These are phyloP conservation scores for Schizopygopsis pylzovi DNA, from an alignment of 2,797 vertebrate genomes.

Conservation along the genomic window DNA sequence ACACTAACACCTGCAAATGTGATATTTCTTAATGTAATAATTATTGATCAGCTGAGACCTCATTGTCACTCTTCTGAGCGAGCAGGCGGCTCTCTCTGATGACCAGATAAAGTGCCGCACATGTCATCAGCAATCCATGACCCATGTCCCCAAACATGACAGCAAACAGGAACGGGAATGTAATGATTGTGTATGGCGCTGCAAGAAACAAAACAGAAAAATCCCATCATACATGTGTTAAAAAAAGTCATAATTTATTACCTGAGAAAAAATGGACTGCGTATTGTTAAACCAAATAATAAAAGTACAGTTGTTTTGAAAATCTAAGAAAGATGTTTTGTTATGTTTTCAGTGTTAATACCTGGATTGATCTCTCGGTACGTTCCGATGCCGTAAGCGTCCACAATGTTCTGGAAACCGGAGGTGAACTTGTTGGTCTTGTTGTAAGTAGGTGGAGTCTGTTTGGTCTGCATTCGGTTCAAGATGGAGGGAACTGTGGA, in stretches of 20 bases:
- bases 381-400: constrained; percentile 95
- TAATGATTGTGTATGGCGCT: constrained; percentile 97
- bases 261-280: neutral
- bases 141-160: constrained; percentile 99
- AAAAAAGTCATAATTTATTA: neutral
- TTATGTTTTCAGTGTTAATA: constrained; percentile 60
- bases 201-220: constrained; percentile 47
- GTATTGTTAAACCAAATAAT: neutral
- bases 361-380: constrained; percentile 98
- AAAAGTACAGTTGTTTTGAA: neutral
- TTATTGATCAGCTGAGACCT: constrained; percentile 77
- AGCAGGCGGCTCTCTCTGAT: constrained; percentile 91
- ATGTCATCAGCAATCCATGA: constrained; percentile 91
- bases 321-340: neutral
- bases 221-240: constrained; percentile 21
- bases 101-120: constrained; percentile 93
- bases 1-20: neutral
- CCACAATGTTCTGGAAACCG: constrained; percentile 97
- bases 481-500: constrained; percentile 97
- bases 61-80: constrained; percentile 94
- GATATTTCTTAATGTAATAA: neutral
- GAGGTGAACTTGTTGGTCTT: constrained; percentile 98
- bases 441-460: constrained; percentile 97
- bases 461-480: constrained; percentile 98
- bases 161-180: constrained; percentile 96